Base-by-base conservation (phyloP, 2,888 invertebrate genomes). In the Sericinus montela region DNA sequence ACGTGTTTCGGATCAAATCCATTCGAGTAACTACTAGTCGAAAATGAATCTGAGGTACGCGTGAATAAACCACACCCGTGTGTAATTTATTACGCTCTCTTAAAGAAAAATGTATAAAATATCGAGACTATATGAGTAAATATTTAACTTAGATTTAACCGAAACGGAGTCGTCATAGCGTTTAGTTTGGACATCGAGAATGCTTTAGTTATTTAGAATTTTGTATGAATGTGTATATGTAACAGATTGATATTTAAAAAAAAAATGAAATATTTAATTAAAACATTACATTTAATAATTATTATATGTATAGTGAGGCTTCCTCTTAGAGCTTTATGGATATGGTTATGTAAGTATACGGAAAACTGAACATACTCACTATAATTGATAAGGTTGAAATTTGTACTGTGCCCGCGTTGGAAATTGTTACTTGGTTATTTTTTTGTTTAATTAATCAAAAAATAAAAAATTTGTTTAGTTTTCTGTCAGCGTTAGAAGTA, bases 241-340 rank as follows among this genome's bases (percentile, higher is more conserved):
- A 74, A 77, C 71, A 73, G 74, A 62, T 80, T 72, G 67, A 80
- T 83, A 82, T 82, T 82, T 80, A 76, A 79, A 77, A n/a, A n/a
- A n/a, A n/a, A n/a, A n/a, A 69, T 72, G 64, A 40, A 40, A 45
- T 73, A 72, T 72, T 71, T 72, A 74, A 72, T 66, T 64, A 61
- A 19, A 70, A 72, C 68, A 72, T 73, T 56, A 62, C 57, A 57
- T 72, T n/a, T 77, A 74, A 71, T 72, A 65, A 68, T 71, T 75
- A 75, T 80, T 75, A 80, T 80, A 75, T 81, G 78, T 86, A 83
- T 83, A 85, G 85, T 66, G 85, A 87, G 85, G 87, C 86, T 87
- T 87, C 87, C 85, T 84, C 78, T 77, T 82, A 84, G 80, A 84
- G 84, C 82, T 83, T 82, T 84, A 83, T 80, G 80, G 73, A 80